Base-by-base conservation (phyloP, 2,113 vertebrate genomes). In the Glaucidium brasilianum region DNA sequence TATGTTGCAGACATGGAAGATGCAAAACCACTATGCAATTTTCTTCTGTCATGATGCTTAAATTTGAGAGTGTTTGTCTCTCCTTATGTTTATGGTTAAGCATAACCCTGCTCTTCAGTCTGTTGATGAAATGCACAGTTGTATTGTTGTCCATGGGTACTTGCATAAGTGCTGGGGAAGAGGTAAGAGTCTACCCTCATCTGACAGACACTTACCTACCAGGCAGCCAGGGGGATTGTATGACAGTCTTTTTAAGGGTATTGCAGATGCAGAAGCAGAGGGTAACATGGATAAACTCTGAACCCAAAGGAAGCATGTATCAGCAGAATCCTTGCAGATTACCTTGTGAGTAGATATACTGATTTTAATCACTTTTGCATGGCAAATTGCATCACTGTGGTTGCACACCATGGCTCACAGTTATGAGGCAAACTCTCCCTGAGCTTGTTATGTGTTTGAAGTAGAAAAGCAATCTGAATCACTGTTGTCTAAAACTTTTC, bases 321-420 rank as follows among this genome's bases (percentile, higher is more conserved):
- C 58, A 72, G 37, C 47, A 39, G 26, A 87, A 45, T 69, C n/a
- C 81, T 74, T 85, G 43, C 60, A 93, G n/a, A 60, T 72, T 74
- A 75, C 17, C 4, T 71, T 68, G 14, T 0, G 2, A 85, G 53
- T 22, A 88, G 43, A 68, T 88, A 77, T 21, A 94, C 72, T 84
- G 16, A 63, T 90, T 93, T 92, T 82, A 92, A 94, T 90, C 37
- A 20, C n/a, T 85, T 93, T 49, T 94, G 49, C 56, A 60, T 37
- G 50, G 58, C 34, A 88, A 93, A 85, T 78, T 64, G 12, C 69
- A 72, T 88, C 71, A 52, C 62, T 76, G 15, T 79, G 49, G 58
- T 69, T 93, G 92, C 71, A 82, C 39, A 64, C 19, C 26, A 49
- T n/a, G 67, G 50, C 41, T 94, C 88, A 85, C 43, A 43, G 55